Evolutionary conservation across 2,113 vertebrate genomes (phyloP), one percentile per base, ranked within the genome.

Genomic region (Bos indicus): DNA sequence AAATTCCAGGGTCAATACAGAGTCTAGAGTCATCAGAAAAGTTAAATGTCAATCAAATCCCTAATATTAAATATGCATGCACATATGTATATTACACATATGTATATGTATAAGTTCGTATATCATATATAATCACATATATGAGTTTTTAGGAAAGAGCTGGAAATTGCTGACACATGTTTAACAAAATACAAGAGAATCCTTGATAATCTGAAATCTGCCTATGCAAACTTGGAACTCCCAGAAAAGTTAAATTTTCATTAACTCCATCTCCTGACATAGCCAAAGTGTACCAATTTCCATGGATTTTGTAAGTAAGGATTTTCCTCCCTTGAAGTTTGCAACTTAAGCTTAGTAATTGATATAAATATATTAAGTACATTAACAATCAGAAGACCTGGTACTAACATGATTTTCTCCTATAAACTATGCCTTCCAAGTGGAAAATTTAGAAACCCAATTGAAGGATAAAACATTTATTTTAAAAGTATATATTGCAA

Each of bases 1-100:
- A 91, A 90, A 88, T 88, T 48, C 14, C 92, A 62, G 13, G 17
- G 26, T 54, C n/a, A 78, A 28, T 57, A 36, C 15, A 46, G n/a
- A 87, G 51, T 59, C 81, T 88, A 92, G 40, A 93, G 93, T 84
- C 10, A 84, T 59, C 12, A 78, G 46, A 94, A 89, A 97, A 97
- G 12, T 86, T 74, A 64, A 89, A 90, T 80, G 43, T 85, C 52
- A 94, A 77, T 90, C 62, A 87, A 94, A 95, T 57, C 23, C 2
- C 64, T 84, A 64, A 74, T 67, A 80, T 40, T 19, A 84, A 88
- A 80, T 91, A 78, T 30, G 40, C 6, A 84, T 64, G 57, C 19
- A 88, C 2, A 28, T 28, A 8, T 43, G 25, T 83, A 10, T 64
- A 40, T 78, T 87, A 48, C 3, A 30, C 10, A 71, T 74, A 33